Evolutionary conservation across 2,888 invertebrate genomes (phyloP), one percentile per base, ranked within the genome.

Genomic region (Crematogaster levior): DNA sequence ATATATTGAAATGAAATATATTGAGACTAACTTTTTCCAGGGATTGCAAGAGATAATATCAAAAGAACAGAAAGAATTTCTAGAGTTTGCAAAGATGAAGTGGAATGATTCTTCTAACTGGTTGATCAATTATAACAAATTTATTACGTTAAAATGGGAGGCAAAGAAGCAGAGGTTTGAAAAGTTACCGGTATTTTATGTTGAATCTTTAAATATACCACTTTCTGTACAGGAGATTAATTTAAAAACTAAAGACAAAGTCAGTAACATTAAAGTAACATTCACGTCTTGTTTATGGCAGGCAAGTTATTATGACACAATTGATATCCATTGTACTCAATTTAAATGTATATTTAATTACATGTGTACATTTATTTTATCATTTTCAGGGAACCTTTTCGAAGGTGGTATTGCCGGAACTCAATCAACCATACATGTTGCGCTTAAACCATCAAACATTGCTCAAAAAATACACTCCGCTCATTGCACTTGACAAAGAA

Each of bases 1-100:
- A 0, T 60, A 0, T n/a, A 48, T 75, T n/a, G n/a, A n/a, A n/a
- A n/a, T n/a, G 7, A 43, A 43, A 40, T n/a, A n/a, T n/a, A n/a
- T 75, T n/a, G 0, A 4, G 4, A 40, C 56, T 6, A 24, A 30
- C 40, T 27, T 73, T 7, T 83, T 77, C 1, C 30, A 90, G 90
- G 15, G 34, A 27, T 68, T 90, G 21, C 65, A 83, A 66, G 53
- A 84, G 0, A 10, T 37, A 30, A 92, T 93, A 88, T 18, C 61
- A 5, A 40, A 88, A 84, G 92, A 93, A 61, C 93, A 93, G 72
- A 86, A 88, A 1, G 90, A 91, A 70, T 93, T 86, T 80, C 58
- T 92, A 30, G 81, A 91, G 34, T 84, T 91, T 80, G 91, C 86
- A 0, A 90, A 91, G 73, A 63, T 63, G 0, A 75, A 90, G 40